Evolutionary conservation across 2,888 invertebrate species (phyloP).

Genomic region (Tetragonisca angustula): DNA sequence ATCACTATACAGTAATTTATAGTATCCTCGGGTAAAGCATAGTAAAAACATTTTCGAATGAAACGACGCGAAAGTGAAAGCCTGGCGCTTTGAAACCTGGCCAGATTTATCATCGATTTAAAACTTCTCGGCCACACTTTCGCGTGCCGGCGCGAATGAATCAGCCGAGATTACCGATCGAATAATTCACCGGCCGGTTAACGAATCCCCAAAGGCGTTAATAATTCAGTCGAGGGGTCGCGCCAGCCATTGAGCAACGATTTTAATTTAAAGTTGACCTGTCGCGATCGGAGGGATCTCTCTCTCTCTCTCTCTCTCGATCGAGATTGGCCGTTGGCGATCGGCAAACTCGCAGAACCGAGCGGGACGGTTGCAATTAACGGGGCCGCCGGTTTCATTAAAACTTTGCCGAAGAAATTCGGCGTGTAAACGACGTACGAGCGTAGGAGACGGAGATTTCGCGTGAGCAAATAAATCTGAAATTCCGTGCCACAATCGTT

Average conservation of each 20-base stretch:
- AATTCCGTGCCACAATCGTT: background rate
- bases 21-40: no score
- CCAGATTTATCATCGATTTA: no score
- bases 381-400: conserved; percentile 18
- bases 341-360: background rate
- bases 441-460: background rate
- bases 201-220: background rate
- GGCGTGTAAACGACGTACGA: background rate
- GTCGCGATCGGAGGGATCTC: background rate
- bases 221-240: background rate
- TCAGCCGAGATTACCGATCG: background rate
- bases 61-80: no score
- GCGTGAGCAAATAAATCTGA: conserved; percentile 9
- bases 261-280: conserved; percentile 44
- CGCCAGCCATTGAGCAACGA: conserved; percentile 2
- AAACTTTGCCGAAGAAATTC: conserved; percentile 31
- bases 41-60: no score
- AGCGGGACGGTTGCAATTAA: conserved; percentile 17
- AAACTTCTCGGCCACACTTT: no score
- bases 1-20: no score
- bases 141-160: background rate
- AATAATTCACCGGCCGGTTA: background rate
- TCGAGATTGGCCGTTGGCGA: background rate
- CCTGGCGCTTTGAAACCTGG: no score
- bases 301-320: background rate